Base-by-base conservation (phyloP, 2,888 invertebrate species). In the Lepeophtheirus nordmannii region DNA sequence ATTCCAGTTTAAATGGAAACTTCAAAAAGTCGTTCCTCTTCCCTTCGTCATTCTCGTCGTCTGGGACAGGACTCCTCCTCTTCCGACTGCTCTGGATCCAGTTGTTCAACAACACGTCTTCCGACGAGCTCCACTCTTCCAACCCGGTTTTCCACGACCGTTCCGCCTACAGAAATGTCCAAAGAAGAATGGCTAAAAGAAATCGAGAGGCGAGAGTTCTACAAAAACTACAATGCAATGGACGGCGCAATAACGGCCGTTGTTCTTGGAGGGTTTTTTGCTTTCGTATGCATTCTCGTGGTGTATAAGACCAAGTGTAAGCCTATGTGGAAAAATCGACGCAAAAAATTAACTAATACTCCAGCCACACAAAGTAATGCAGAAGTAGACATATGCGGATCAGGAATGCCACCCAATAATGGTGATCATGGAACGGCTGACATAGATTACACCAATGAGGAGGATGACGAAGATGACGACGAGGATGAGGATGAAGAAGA, bases 141-240 rank as follows among this genome's bases (percentile, higher is more conserved):
- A 30, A 30, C 3, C 30, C 30, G 30, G 30, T 30, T 30, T 30
- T 30, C 30, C 30, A 5, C 30, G 30, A 30, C 30, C 30, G 30
- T 30, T 30, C 23, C 53, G 0, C 41, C 39, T 10, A 41, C 8
- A 30, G 53, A 46, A 46, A 46, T 46, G 53, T 46, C 53, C 53
- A 46, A 46, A 46, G 53, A 74, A 76, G 68, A 46, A 46, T 46
- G 53, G 53, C 71, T 75, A 69, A 76, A 74, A 71, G 82, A 84
- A 72, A 81, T 84, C 67, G 85, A 86, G 74, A 82, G 83, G 73
- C 81, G 84, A 72, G 84, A 85, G 73, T 90, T 87, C 78, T 89
- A 88, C 80, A 85, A 85, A 72, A 87, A 89, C 46, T 92, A 92
- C 78, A 89, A 91, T 80, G 87, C 87, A 76, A 90, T 89, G 89